These are phyloP conservation scores for Molanna angustata DNA, from an alignment of 2,888 invertebrate genomes.

Conservation along the genomic window DNA sequence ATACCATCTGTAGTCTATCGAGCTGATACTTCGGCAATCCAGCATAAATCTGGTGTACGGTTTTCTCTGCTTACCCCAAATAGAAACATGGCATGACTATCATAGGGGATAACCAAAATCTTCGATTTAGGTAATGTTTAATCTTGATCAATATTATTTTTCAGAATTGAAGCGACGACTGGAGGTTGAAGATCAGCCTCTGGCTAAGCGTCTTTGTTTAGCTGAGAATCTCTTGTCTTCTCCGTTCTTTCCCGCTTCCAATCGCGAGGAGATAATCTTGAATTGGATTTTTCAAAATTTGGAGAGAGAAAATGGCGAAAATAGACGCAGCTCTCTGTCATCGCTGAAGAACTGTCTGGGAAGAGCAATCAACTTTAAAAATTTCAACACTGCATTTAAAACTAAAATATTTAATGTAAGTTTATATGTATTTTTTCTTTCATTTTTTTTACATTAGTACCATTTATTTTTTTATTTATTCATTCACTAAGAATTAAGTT, in stretches of 20 bases:
- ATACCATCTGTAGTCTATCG: too few species aligned
- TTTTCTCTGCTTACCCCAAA: too few species aligned
- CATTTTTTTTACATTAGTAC: too few species aligned
- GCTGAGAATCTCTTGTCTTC: slow-evolving; percentile 54
- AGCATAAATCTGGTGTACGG: too few species aligned
- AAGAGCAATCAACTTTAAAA: slow-evolving; percentile 37
- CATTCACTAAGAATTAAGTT: too few species aligned
- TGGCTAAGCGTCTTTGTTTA: slow-evolving; percentile 53
- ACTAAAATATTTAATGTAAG: slow-evolving; percentile 45
- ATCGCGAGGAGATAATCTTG: slow-evolving; percentile 52
- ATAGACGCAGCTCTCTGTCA: slow-evolving; percentile 32
- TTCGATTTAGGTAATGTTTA: too few species aligned
- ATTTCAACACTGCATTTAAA: slow-evolving; percentile 45
- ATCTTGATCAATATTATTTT: too few species aligned
- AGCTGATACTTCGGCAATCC: too few species aligned
- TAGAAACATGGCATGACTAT: too few species aligned
- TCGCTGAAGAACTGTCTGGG: slow-evolving; percentile 43
- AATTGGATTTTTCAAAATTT: slow-evolving; percentile 48
- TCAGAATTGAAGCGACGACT: slow-evolving; percentile 51
- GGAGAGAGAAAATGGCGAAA: slow-evolving; percentile 25
- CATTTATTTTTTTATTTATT: too few species aligned
- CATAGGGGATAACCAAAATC: too few species aligned
- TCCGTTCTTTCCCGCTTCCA: slow-evolving; percentile 48
- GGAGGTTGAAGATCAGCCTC: slow-evolving; percentile 44
- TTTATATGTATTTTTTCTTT: slow-evolving; percentile 4